These are phyloP conservation scores for Stramonita haemastoma DNA, from an alignment of 2,888 invertebrate species.

Conservation along the genomic window DNA sequence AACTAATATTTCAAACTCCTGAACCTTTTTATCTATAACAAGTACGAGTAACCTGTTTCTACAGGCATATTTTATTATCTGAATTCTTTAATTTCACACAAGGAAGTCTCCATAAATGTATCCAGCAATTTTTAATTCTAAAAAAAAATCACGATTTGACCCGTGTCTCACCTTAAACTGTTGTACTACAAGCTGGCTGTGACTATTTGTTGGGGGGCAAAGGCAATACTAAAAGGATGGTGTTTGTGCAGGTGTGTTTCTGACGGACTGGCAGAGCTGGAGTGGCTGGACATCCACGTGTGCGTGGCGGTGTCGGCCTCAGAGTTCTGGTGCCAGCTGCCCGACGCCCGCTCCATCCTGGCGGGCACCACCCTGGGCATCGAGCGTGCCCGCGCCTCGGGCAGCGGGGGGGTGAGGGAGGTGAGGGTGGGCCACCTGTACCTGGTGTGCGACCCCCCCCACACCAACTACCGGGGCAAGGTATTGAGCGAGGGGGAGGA, in stretches of 20 bases:
- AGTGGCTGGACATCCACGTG: slow-evolving; percentile 46
- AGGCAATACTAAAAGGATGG: not conserved
- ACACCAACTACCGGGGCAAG: slow-evolving; percentile 14
- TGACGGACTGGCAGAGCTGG: slow-evolving; percentile 42
- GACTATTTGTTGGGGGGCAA: not conserved
- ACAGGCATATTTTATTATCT: too few species aligned
- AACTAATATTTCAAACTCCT: too few species aligned
- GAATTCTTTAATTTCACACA: too few species aligned
- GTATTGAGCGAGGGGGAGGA: not conserved
- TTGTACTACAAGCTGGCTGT: too few species aligned
- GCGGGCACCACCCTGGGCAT: slow-evolving; percentile 51
- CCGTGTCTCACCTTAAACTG: too few species aligned
- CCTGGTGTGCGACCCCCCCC: slow-evolving; percentile 32
- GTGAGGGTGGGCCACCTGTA: slow-evolving; percentile 21
- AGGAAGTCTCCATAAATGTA: too few species aligned
- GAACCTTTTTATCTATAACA: too few species aligned
- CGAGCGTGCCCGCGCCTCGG: not conserved
- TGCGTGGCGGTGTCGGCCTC: slow-evolving; percentile 55
- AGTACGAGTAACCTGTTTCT: too few species aligned
- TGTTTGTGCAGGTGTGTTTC: slow-evolving; percentile 47
- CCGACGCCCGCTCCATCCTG: slow-evolving; percentile 47
- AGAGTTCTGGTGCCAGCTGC: slow-evolving; percentile 68
- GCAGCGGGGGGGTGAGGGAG: not conserved
- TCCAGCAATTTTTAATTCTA: too few species aligned
- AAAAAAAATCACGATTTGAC: too few species aligned